Evolutionary conservation across 1,140 invertebrate species (phyloP).

Genomic region (Nixonia krombeini): DNA sequence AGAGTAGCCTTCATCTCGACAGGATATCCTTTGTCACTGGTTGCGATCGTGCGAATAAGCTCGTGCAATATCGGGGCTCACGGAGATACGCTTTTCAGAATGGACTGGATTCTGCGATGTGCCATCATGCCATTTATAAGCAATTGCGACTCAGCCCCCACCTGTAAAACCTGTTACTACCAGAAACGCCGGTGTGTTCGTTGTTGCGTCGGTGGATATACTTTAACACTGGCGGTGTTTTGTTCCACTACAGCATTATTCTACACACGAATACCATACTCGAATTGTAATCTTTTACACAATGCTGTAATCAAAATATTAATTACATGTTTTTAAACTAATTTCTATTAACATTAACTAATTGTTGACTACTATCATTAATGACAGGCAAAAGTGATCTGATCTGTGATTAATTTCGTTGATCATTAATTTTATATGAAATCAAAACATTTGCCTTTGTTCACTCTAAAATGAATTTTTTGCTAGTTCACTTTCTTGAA

Average conservation of each 20-base stretch:
- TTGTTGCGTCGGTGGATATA: neutral
- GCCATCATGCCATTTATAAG: constrained; percentile 56
- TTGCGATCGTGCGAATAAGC: neutral
- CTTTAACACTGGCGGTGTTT: neutral
- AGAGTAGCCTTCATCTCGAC: constrained; percentile 20
- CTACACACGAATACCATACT: neutral
- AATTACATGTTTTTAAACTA: too few species aligned
- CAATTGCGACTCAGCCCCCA: constrained; percentile 45
- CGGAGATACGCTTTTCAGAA: constrained; percentile 9
- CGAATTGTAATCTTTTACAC: neutral
- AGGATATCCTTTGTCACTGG: neutral
- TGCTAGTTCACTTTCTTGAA: too few species aligned
- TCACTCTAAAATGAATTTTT: too few species aligned
- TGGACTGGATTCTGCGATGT: constrained; percentile 52
- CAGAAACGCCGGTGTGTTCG: constrained; percentile 11
- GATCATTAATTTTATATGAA: too few species aligned
- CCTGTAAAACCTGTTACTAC: constrained; percentile 33
- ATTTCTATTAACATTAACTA: too few species aligned
- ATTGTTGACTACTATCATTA: too few species aligned
- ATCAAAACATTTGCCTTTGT: too few species aligned
- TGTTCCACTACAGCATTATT: neutral
- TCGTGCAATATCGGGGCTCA: neutral
- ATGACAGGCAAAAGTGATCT: too few species aligned
- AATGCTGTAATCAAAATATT: too few species aligned
- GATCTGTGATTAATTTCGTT: too few species aligned